phyloP scores from a whole-genome alignment of 2,797 vertebrate species.

The Spheniscus humboldti region DNA sequence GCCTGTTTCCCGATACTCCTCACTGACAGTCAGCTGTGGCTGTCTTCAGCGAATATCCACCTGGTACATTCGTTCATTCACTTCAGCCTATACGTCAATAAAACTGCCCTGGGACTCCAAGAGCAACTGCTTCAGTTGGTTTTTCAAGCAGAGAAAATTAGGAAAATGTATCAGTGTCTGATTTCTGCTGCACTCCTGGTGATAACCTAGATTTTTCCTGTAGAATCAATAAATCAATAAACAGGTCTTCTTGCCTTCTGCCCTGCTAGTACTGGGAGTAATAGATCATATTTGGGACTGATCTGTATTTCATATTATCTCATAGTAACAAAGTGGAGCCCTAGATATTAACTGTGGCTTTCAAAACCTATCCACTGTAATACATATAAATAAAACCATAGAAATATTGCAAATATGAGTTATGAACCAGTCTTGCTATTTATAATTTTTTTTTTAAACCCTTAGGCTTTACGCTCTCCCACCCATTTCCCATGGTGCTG shows the following conservation, averaged over 20 bases:
- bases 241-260: background rate
- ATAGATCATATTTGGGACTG: background rate
- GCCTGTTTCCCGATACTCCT: background rate
- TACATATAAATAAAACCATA: background rate
- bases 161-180: background rate
- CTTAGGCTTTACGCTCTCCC: background rate
- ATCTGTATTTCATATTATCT: background rate
- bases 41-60: background rate
- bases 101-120: background rate
- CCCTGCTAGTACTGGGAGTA: background rate
- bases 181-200: background rate
- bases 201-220: background rate
- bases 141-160: background rate
- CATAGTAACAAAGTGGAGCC: background rate
- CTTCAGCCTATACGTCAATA: background rate
- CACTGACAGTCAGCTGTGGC: background rate
- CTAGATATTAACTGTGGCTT: background rate
- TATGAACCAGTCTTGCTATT: background rate
- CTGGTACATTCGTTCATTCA: background rate
- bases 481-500: background rate
- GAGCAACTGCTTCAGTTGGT: background rate
- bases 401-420: background rate
- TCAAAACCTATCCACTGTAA: background rate
- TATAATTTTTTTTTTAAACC: background rate
- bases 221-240: background rate